Percentiles rank a stretch among this genome's conserved stretches.
These are phyloP conservation scores for Hoplodrina blanda DNA, from an alignment of 2,888 invertebrate genomes.

Conservation along the genomic window DNA sequence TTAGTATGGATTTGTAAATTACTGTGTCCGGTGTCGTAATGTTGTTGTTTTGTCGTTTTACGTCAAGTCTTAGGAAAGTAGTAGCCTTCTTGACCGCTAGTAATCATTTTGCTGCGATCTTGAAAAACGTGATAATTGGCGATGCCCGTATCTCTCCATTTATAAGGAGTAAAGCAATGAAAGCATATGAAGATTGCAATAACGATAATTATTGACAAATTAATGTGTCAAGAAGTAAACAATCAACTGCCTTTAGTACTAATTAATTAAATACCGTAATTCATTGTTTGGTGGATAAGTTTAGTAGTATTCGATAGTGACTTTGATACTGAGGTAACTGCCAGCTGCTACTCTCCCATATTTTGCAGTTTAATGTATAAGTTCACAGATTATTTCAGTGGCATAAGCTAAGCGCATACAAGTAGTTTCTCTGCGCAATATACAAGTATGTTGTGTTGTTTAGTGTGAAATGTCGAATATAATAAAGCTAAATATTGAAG, in stretches of 20 bases:
- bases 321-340: slow-evolving; percentile 4
- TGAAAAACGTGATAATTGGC: slow-evolving; percentile 2
- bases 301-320: slow-evolving; percentile 10
- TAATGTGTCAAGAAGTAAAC: background rate
- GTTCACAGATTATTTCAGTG: slow-evolving; percentile 22
- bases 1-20: slow-evolving; percentile 4
- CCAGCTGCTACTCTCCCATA: slow-evolving; percentile 8
- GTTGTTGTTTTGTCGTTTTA: slow-evolving; percentile 5
- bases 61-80: background rate
- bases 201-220: slow-evolving; percentile 4
- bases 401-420: slow-evolving; percentile 30
- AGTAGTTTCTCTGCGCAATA: background rate
- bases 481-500: slow-evolving; percentile 1
- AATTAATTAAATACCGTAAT: background rate
- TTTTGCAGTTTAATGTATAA: slow-evolving; percentile 29
- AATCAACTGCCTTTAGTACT: background rate
- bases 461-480: slow-evolving; percentile 3
- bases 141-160: background rate
- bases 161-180: background rate
- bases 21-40: background rate
- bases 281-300: slow-evolving; percentile 9
- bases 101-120: slow-evolving; percentile 14
- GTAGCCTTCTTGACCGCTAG: slow-evolving; percentile 18
- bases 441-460: background rate
- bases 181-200: background rate